A percentile compares a stretch with the other conserved stretches of the same genome.
These are phyloP conservation scores for Acleris literana DNA, from an alignment of 2,888 invertebrate genomes.

Conservation along the genomic window DNA sequence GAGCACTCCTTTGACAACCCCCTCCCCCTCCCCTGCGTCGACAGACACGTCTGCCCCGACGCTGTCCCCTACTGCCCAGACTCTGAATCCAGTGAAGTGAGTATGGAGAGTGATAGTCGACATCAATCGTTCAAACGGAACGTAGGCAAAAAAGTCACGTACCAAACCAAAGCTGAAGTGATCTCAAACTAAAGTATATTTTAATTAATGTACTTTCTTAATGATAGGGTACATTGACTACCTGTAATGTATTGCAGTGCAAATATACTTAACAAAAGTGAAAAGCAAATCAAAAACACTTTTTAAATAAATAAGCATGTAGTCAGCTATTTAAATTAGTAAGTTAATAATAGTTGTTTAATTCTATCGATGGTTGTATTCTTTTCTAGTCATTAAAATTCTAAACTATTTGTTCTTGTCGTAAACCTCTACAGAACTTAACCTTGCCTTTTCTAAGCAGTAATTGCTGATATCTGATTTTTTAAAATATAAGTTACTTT, in stretches of 20 bases:
- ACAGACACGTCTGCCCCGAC: slow-evolving; percentile 58
- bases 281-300: slow-evolving; percentile 2
- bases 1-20: slow-evolving; percentile 66
- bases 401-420: slow-evolving; percentile 32
- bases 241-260: too few relatives aligned
- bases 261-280: too few relatives aligned
- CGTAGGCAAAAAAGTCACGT: slow-evolving; percentile 66
- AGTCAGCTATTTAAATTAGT: slow-evolving; percentile 16
- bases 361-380: slow-evolving; percentile 32
- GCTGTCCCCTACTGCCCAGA: slow-evolving; percentile 59
- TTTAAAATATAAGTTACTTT: too few relatives aligned
- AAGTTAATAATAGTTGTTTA: slow-evolving; percentile 14
- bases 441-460: neutral
- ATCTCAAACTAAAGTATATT: slow-evolving; percentile 52
- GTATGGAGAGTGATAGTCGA: slow-evolving; percentile 72
- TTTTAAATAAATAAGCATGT: slow-evolving; percentile 19
- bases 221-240: too few relatives aligned
- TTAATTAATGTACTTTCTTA: slow-evolving; percentile 16
- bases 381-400: slow-evolving; percentile 30
- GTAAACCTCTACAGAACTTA: slow-evolving; percentile 30
- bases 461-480: too few relatives aligned
- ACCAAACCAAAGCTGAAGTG: slow-evolving; percentile 72
- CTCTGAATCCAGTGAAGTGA: slow-evolving; percentile 73
- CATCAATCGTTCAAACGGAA: slow-evolving; percentile 66
- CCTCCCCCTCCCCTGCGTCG: slow-evolving; percentile 62